Conservation (phyloP, 2,113 vertebrate species). For the Dicrurus megarhynchus region DNA sequence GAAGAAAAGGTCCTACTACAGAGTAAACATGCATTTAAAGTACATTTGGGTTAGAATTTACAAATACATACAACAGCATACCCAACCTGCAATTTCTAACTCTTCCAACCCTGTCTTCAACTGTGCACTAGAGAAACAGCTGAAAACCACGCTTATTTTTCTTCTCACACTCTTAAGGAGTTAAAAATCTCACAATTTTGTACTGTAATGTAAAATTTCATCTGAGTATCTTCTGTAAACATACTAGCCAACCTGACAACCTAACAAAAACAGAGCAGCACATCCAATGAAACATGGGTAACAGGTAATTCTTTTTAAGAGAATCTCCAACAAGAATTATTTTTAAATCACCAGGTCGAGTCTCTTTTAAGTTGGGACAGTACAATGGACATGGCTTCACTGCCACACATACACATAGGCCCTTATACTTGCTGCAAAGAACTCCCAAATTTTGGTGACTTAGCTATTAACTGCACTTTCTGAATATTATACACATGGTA, state of each 20-base stretch:
- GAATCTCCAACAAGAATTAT: neutral
- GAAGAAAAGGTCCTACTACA: neutral
- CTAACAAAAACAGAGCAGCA: neutral
- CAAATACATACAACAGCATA: neutral
- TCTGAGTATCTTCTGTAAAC: neutral
- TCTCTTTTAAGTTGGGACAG: neutral
- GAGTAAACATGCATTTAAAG: neutral
- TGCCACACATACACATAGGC: neutral
- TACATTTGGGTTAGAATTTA: neutral
- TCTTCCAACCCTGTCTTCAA: neutral
- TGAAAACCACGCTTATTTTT: neutral
- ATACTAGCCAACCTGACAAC: neutral
- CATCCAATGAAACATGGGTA: neutral
- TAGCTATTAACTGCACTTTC: neutral
- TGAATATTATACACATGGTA: neutral
- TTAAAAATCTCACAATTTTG: neutral
- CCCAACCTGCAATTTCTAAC: neutral
- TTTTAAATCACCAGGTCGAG: neutral
- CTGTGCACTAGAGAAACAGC: neutral
- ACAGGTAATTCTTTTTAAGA: neutral
- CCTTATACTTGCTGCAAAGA: neutral
- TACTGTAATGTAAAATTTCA: neutral
- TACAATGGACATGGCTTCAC: neutral
- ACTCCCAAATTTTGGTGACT: neutral
- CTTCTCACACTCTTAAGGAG: neutral